Evolutionary conservation across 2,888 invertebrate genomes (phyloP), one percentile per base, ranked within the genome.

Genomic region (Cinara cedri): DNA sequence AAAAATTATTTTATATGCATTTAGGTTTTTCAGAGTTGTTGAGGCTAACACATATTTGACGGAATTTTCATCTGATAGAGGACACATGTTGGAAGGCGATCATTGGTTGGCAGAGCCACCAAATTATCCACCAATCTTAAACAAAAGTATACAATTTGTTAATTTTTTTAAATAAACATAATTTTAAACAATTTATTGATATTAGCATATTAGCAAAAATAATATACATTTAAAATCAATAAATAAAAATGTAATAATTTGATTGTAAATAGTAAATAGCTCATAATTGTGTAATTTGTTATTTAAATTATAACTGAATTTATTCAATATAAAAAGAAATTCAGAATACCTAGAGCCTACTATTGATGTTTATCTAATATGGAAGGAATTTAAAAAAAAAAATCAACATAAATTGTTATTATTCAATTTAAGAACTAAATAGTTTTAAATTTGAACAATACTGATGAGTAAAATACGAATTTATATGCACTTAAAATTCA

Each of bases 21-120:
- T 49, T 78, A 78, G 78, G 1, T 78, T 60, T 42, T 78, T 78
- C 21, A 78, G 54, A 70, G 49, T 78, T 1, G 46, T 68, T 21
- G 70, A 70, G 1, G 78, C 60, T 49, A 49, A 78, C 13, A 60
- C 21, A 24, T 78, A n/a, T 24, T 8, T 78, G 19, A 0, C 19
- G 11, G 21, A 34, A 42, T 70, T 78, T 78, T 78, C 78, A 57
- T 78, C 78, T 51, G 78, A 78, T 16, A 46, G 78, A 70, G n/a
- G 42, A 49, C 78, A 78, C 21, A 78, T 78, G 78, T 2, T 60
- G 3, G 49, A 70, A 57, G 34, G 44, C 11, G 60, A 49, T 49
- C 9, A 42, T n/a, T 78, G 70, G 60, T 16, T 60, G 26, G 11
- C 66, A 46, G 70, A 46, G 21, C 78, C 78, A 24, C 78, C 78